Conservation (phyloP, 2,888 invertebrate genomes). For the Bembecia ichneumoniformis region DNA sequence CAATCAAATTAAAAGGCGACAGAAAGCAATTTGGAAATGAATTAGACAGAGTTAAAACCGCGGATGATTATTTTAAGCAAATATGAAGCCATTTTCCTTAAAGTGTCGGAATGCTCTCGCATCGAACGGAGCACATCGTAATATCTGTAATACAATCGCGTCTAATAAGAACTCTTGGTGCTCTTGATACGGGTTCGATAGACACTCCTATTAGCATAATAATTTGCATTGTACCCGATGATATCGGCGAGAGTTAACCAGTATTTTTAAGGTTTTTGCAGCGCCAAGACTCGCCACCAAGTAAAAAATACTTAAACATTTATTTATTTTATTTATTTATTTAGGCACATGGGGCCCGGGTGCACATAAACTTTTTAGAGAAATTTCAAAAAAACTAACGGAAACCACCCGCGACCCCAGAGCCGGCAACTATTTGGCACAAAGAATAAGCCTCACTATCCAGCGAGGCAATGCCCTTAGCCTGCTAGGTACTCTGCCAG, state of each 20-base stretch:
- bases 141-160: conserved; percentile 48
- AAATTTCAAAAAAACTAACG: too few species aligned
- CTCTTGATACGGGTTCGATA: conserved; percentile 40
- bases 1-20: neutral
- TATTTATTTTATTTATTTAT: too few species aligned
- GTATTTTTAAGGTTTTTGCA: neutral
- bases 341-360: too few species aligned
- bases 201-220: conserved; percentile 38
- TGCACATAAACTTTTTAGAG: too few species aligned
- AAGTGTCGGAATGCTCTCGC: neutral
- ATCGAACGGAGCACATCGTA: conserved; percentile 1
- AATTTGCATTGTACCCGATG: conserved; percentile 33
- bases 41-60: neutral
- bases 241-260: conserved; percentile 3
- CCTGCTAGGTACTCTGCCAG: too few species aligned
- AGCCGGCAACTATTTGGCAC: too few species aligned
- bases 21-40: neutral
- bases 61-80: neutral
- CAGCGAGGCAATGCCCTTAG: too few species aligned
- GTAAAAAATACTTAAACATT: too few species aligned
- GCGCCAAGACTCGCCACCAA: too few species aligned
- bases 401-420: too few species aligned
- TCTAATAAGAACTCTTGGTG: conserved; percentile 34
- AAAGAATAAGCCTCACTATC: too few species aligned
- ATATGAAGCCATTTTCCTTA: neutral